phyloP scores from a whole-genome alignment of 2,888 invertebrate genomes.

The Zaprionus bogoriensis region DNA sequence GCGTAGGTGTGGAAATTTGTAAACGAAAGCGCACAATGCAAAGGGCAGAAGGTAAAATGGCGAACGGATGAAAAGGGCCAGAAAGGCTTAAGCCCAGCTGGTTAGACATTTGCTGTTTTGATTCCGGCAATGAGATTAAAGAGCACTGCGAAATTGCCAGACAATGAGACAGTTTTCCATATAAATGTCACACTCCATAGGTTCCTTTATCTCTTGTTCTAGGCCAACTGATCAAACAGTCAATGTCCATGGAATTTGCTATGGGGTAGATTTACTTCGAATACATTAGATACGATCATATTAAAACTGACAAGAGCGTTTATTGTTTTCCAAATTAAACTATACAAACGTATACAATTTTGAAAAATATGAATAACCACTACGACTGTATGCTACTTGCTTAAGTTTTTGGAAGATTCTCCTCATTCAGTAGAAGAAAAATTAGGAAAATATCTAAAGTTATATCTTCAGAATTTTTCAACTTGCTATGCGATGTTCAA shows the following conservation, averaged over 20 bases:
- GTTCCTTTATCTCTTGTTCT: not conserved
- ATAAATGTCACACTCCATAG: not conserved
- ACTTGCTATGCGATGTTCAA: no score
- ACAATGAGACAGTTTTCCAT: slow-evolving; percentile 18
- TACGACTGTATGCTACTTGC: no score
- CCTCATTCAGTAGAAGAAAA: no score
- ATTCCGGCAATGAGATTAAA: slow-evolving; percentile 59
- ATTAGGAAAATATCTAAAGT: no score
- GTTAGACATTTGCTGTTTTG: slow-evolving; percentile 60
- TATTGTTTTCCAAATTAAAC: no score
- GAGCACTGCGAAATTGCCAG: slow-evolving; percentile 41
- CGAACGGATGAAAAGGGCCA: not conserved
- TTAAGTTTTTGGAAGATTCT: no score
- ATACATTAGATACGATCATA: no score
- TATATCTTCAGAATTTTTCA: no score
- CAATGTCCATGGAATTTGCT: not conserved
- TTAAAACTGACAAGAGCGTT: no score
- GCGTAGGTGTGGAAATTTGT: slow-evolving; percentile 71
- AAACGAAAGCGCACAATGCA: slow-evolving; percentile 42
- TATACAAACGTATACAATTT: no score
- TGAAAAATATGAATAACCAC: no score
- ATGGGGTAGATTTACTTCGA: not conserved
- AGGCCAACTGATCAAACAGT: not conserved
- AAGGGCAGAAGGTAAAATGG: not conserved
- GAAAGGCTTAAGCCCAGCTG: slow-evolving; percentile 53